Evolutionary conservation across 2,113 vertebrate species (phyloP).

Genomic region (Eonycteris spelaea): DNA sequence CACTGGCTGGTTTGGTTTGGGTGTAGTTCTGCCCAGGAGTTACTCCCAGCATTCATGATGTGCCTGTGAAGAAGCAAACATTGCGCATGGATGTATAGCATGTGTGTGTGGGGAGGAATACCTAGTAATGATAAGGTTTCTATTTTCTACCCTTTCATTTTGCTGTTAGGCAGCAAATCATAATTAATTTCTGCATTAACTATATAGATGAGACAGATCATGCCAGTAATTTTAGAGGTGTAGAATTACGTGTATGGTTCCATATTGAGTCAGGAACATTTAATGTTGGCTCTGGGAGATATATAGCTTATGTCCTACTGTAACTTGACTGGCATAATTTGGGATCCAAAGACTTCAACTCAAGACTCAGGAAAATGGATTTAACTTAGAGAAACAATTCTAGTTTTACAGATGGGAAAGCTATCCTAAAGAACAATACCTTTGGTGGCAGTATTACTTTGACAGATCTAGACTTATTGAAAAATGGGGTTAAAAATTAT

Average conservation of each 20-base stretch:
- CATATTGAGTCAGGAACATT: background rate
- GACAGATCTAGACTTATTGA: constrained; percentile 31
- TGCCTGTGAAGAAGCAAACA: background rate
- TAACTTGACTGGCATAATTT: constrained; percentile 32
- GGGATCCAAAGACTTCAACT: constrained; percentile 37
- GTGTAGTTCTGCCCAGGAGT: background rate
- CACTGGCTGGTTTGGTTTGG: background rate
- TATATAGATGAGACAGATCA: background rate
- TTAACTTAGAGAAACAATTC: constrained; percentile 37
- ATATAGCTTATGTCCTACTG: background rate
- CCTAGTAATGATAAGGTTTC: background rate
- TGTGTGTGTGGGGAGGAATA: background rate
- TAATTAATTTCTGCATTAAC: constrained; percentile 12
- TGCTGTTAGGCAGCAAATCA: background rate
- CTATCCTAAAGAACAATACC: constrained; percentile 44
- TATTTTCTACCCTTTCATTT: constrained; percentile 17
- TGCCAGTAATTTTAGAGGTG: background rate
- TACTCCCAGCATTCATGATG: background rate
- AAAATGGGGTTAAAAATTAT: background rate
- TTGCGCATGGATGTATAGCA: background rate
- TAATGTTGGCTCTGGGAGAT: background rate
- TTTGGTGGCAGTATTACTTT: constrained; percentile 28
- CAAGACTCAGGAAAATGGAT: constrained; percentile 27
- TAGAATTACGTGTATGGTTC: background rate
- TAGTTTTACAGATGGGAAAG: constrained; percentile 34